Evolutionary conservation across 2,888 invertebrate species (phyloP).

Genomic region (Pseudeuparius sepicola): DNA sequence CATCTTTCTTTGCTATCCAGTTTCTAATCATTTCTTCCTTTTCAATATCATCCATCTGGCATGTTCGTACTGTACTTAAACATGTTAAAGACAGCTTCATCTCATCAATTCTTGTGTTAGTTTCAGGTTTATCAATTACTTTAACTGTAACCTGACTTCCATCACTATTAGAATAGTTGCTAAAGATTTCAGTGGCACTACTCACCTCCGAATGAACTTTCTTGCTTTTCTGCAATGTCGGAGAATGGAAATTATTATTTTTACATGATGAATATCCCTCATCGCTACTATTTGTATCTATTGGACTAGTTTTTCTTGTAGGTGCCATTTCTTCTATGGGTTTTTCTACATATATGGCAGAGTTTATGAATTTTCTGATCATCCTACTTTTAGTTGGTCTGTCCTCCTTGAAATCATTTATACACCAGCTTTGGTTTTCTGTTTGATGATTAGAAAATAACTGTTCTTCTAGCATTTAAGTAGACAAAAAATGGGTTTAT

Average conservation of each 20-base stretch:
- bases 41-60: conserved; percentile 21
- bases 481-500: conserved; percentile 6
- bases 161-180: conserved; percentile 17
- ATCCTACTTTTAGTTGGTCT: conserved; percentile 19
- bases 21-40: conserved; percentile 24
- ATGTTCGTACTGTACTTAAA: conserved; percentile 17
- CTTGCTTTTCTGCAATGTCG: conserved; percentile 18
- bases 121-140: conserved; percentile 11
- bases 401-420: conserved; percentile 14
- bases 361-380: conserved; percentile 45
- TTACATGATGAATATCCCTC: conserved; percentile 9
- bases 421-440: conserved; percentile 18
- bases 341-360: conserved; percentile 50
- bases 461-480: conserved; percentile 17
- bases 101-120: conserved; percentile 14
- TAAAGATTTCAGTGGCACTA: too few species aligned
- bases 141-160: conserved; percentile 23
- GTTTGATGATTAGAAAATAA: conserved; percentile 7
- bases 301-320: conserved; percentile 26
- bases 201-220: conserved; percentile 16
- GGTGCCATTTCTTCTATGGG: conserved; percentile 28
- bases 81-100: conserved; percentile 22
- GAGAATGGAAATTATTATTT: conserved; percentile 5
- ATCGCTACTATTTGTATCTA: conserved; percentile 8
- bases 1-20: conserved; percentile 41